Evolutionary conservation across 2,797 vertebrate species (phyloP).

Genomic region (Onychomys arenicola): DNA sequence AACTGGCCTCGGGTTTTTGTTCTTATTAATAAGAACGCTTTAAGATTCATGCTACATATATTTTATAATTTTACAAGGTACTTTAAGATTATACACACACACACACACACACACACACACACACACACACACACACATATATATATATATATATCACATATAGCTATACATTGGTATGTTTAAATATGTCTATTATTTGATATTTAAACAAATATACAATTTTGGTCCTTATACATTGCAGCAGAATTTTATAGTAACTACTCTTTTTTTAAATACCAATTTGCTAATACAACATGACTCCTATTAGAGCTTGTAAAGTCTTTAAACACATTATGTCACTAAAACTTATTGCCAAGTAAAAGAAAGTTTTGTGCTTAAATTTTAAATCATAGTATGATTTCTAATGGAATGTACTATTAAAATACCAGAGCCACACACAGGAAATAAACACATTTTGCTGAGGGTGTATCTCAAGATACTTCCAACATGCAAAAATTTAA

Average conservation of each 20-base stretch:
- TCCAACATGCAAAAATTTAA: neutral
- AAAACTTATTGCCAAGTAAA: conserved; percentile 17
- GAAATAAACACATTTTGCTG: neutral
- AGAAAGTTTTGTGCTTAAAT: neutral
- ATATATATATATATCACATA: neutral
- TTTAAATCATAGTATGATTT: conserved; percentile 6
- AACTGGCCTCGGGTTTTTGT: no score
- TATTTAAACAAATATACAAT: neutral
- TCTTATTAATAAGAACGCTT: no score
- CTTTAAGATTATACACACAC: neutral
- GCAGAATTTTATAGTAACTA: neutral
- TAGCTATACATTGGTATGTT: neutral
- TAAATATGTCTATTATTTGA: conserved; percentile 5
- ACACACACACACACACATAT: no score
- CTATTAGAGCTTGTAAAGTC: neutral
- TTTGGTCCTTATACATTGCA: neutral
- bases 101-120: no score
- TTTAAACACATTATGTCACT: neutral
- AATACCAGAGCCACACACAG: neutral
- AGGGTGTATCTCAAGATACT: neutral
- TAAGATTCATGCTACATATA: no score
- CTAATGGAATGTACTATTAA: neutral
- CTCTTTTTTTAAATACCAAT: conserved; percentile 22
- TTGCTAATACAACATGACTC: neutral
- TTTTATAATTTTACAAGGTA: neutral